These are phyloP conservation scores for Hemaris fuciformis DNA, from an alignment of 2,888 invertebrate species.

Conservation along the genomic window DNA sequence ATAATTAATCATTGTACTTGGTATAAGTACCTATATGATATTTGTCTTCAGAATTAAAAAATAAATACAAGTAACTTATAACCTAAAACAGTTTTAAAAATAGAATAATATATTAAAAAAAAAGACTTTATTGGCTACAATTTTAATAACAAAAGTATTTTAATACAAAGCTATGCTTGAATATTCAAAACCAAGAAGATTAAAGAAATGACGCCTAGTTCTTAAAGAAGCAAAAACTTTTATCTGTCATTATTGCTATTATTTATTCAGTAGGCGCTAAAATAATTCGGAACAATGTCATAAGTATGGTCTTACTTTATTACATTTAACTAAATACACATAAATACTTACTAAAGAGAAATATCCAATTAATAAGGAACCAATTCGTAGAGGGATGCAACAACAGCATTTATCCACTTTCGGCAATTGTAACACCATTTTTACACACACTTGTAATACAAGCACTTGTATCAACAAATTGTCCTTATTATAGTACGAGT, in stretches of 20 bases:
- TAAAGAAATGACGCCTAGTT: neutral
- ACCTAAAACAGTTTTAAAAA: too few species aligned
- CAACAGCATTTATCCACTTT: conserved; percentile 57
- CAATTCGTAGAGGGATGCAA: conserved; percentile 57
- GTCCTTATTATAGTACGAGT: neutral
- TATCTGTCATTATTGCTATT: neutral
- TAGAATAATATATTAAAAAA: too few species aligned
- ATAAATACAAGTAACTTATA: neutral
- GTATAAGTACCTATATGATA: too few species aligned
- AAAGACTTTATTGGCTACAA: too few species aligned
- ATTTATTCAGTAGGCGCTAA: neutral
- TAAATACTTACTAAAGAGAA: conserved; percentile 59
- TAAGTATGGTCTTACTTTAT: too few species aligned
- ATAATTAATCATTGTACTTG: too few species aligned
- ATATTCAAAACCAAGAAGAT: neutral
- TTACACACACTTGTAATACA: neutral
- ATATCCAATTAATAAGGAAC: conserved; percentile 66
- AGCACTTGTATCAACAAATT: neutral
- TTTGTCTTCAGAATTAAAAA: too few species aligned
- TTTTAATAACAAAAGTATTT: neutral
- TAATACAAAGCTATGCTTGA: too few species aligned
- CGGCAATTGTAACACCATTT: conserved; percentile 45
- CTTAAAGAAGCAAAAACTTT: neutral
- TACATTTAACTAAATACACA: too few species aligned
- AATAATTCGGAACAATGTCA: neutral